These are phyloP conservation scores for Tachysurus vachellii DNA, from an alignment of 2,113 vertebrate genomes.

Conservation along the genomic window DNA sequence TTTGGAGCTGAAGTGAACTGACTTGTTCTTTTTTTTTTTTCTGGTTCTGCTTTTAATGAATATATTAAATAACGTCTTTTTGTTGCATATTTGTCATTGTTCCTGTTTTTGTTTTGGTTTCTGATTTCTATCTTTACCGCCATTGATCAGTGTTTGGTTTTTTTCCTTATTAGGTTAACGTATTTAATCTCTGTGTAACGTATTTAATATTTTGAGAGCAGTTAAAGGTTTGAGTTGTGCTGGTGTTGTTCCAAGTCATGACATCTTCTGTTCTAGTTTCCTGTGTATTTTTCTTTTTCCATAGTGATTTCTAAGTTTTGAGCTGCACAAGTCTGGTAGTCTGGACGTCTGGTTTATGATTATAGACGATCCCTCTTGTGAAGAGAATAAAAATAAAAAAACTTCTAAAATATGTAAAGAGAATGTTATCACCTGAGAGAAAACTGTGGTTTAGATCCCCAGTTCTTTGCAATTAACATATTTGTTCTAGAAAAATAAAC, in stretches of 20 bases:
- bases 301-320: background rate
- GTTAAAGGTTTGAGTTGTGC: background rate
- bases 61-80: background rate
- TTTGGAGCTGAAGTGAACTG: background rate
- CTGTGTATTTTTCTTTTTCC: background rate
- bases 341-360: background rate
- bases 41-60: background rate
- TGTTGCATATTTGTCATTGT: background rate
- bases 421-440: background rate
- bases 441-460: background rate
- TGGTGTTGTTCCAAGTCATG: background rate
- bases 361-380: background rate
- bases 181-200: background rate
- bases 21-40: background rate
- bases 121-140: background rate
- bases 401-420: background rate
- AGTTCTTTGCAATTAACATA: background rate
- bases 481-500: background rate
- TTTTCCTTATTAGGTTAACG: background rate
- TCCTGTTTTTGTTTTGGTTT: background rate
- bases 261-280: background rate
- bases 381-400: background rate
- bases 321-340: background rate
- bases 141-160: background rate
- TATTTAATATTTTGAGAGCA: background rate